These are phyloP conservation scores for Xiphorhynchus elegans DNA, from an alignment of 2,113 vertebrate genomes.

Conservation along the genomic window DNA sequence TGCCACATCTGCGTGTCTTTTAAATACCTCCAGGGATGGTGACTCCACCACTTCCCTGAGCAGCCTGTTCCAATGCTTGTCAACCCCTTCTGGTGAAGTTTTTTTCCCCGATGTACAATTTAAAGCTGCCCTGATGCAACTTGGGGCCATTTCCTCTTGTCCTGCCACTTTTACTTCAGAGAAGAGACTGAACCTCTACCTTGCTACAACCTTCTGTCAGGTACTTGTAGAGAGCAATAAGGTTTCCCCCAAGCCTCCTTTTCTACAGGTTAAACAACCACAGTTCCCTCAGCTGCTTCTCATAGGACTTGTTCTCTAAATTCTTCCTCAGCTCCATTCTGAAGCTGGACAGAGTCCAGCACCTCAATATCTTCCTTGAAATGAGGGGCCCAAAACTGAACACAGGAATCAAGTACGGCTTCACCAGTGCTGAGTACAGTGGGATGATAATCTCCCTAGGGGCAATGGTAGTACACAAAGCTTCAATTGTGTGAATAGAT, in stretches of 20 bases:
- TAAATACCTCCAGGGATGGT: neutral
- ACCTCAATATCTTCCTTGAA: neutral
- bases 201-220: neutral
- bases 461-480: neutral
- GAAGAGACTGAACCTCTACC: neutral
- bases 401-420: neutral
- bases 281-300: neutral
- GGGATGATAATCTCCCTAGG: neutral
- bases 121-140: neutral
- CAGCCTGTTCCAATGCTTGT: neutral
- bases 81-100: neutral
- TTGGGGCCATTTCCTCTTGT: neutral
- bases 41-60: neutral
- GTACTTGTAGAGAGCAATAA: neutral
- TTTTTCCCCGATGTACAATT: neutral
- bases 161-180: neutral
- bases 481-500: neutral
- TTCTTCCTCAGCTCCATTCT: neutral
- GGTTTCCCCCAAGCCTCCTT: neutral
- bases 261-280: neutral
- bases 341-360: neutral
- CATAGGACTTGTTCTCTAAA: neutral
- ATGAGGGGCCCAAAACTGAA: neutral
- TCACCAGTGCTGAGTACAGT: neutral
- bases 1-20: neutral